Conservation (phyloP, 2,888 invertebrate genomes). For the Mycogona germanica region DNA sequence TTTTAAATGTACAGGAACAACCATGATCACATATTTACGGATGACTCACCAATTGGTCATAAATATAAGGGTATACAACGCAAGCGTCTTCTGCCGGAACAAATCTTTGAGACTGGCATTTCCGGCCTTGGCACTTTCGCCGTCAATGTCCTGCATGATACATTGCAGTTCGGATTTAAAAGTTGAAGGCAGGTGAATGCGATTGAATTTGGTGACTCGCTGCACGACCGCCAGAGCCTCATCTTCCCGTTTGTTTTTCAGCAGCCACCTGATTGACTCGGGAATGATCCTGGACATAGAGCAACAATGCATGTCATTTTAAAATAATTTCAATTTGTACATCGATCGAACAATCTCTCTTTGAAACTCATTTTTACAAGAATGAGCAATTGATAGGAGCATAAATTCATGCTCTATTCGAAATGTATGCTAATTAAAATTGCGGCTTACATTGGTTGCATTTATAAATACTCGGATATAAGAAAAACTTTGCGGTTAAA, state of each 20-base stretch:
- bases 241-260: constrained; percentile 15
- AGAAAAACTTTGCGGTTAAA: no score
- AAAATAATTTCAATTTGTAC: neutral
- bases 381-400: no score
- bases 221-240: constrained; percentile 13
- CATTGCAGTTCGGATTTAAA: constrained; percentile 12
- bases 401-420: no score
- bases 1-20: neutral
- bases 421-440: no score
- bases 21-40: neutral
- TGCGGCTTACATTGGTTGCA: no score
- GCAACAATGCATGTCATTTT: neutral
- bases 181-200: constrained; percentile 7
- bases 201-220: constrained; percentile 11
- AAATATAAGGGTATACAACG: constrained; percentile 13
- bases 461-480: no score
- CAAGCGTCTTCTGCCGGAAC: constrained; percentile 11
- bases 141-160: constrained; percentile 16
- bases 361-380: no score
- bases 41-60: constrained; percentile 15
- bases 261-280: constrained; percentile 19
- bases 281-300: constrained; percentile 16
- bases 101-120: constrained; percentile 13
- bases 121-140: constrained; percentile 6
- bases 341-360: no score